Base-by-base conservation (phyloP, 2,797 vertebrate species). In the Potorous gilbertii region DNA sequence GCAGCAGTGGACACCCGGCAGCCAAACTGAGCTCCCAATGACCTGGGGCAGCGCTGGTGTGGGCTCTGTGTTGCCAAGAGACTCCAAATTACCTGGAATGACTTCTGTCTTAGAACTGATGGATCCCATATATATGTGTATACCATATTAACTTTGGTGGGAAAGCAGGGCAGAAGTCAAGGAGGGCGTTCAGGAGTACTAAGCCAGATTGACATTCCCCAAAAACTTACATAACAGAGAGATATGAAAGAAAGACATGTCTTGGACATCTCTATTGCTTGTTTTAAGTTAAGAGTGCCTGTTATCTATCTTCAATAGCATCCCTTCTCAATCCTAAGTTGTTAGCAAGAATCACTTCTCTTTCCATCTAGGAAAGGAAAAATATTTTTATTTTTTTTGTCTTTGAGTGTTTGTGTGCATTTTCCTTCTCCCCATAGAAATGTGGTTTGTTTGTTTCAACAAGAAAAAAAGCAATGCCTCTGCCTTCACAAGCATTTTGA, bases 1-100 rank as follows among this genome's bases (percentile, higher is more conserved):
- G 8, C 96, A 94, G 95, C 98, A 96, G 96, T 97, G 52, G 94
- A 97, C 0, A 8, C 96, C 56, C 96, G 97, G 94, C 96, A 97
- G 0, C 97, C 98, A 0, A 97, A 97, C 93, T 98, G 97, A 97
- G 57, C 0, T 0, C 34, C 29, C 89, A 56, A 50, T 27, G 24
- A 12, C 40, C 40, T 11, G 40, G 40, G 40, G n/a, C 2, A 8
- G 16, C 0, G 18, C 40, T 87, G 40, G 2, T 46, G 2, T 0
- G 74, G 40, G 21, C 74, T 46, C 40, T 27, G 66, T 87, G 27
- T 50, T 87, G 74, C 40, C 74, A 87, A 34, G 89, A 74, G 94
- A 95, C 91, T 66, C 93, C 66, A 0, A 1, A 46, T 0, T 12
- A 62, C 94, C 96, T 56, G 93, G 54, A 95, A 3, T 52, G 54